Base-by-base conservation (phyloP, 2,888 invertebrate species). In the Mellilla xanthometata region DNA sequence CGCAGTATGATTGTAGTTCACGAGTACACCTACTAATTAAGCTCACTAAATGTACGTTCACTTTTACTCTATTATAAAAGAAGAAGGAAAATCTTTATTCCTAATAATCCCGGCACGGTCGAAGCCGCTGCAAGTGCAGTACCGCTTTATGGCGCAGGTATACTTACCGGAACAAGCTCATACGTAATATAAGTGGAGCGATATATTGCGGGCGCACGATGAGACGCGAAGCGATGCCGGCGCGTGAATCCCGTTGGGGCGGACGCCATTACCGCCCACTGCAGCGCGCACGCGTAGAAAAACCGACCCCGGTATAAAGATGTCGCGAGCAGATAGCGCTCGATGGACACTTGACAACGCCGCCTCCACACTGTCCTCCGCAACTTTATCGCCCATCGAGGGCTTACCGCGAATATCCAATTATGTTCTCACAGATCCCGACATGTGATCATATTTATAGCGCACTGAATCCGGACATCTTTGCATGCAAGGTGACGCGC, bases 201-300 rank as follows among this genome's bases (percentile, higher is more conserved):
- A 84, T 84, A 79, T 81, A 84, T 85, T 79, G 82, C 84, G 85
- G 83, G 77, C 83, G 74, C 77, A 76, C 79, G 83, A 81, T 84
- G 83, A 81, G 84, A 83, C 81, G 81, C 81, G 79, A 85, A 85
- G 82, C 78, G 82, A 83, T 84, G 87, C 76, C 81, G 79, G 74
- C 73, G 76, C 79, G 77, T 73, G 71, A 79, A 84, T 86, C 83
- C 87, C 87, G 87, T 87, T 87, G 83, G 76, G 76, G 72, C 78
- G 82, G 84, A 81, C 84, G 76, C 83, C 71, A 85, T 85, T 83
- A 84, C 82, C 83, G 85, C 85, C 87, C 84, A 85, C 81, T 72
- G 75, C 79, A 79, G 65, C 65, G 77, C 80, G 78, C 81, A 81
- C 76, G 78, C 81, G 78, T 69, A 79, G 68, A 84, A 86, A 87